Conservation (phyloP, 2,113 vertebrate species). For the Prunella himalayana region DNA sequence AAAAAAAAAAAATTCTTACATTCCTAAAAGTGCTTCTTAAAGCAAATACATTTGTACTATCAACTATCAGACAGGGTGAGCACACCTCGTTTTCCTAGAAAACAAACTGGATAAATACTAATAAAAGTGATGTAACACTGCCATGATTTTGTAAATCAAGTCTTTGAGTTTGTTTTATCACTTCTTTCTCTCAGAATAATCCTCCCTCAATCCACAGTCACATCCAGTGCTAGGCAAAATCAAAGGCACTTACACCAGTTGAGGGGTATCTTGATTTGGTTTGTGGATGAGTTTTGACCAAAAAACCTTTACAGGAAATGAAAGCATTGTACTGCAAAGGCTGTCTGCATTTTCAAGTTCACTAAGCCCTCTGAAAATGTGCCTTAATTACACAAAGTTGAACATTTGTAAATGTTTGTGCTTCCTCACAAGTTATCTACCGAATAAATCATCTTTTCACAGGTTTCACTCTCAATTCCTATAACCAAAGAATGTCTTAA, state of each 20-base stretch:
- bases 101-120: not conserved
- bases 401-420: not conserved
- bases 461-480: not conserved
- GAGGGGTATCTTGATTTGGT: not conserved
- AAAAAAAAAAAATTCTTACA: accelerated
- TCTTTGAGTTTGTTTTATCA: not conserved
- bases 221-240: not conserved
- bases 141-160: not conserved
- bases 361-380: not conserved
- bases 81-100: not conserved
- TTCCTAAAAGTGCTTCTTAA: not conserved
- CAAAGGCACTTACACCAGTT: not conserved
- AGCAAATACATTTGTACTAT: not conserved
- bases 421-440: not conserved
- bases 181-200: not conserved
- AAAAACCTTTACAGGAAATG: not conserved
- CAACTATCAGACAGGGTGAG: not conserved
- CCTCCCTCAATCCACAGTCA: not conserved
- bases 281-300: not conserved
- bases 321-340: not conserved
- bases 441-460: not conserved
- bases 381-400: not conserved
- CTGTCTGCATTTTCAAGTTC: not conserved
- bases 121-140: not conserved
- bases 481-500: not conserved